Conservation (phyloP, 1,140 invertebrate genomes). For the Dendrolimus punctatus region DNA sequence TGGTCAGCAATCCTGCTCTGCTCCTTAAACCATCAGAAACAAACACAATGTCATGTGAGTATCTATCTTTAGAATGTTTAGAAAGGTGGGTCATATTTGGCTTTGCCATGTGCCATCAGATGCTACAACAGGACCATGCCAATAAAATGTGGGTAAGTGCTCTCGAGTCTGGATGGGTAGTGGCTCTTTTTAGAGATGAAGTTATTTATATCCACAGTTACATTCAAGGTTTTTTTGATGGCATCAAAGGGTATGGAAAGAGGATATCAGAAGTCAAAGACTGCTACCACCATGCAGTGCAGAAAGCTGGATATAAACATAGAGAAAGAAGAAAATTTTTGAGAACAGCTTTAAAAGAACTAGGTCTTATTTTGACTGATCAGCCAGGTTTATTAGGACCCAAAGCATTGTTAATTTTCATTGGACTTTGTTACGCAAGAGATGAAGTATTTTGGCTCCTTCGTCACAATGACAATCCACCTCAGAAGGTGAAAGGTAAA, state of each 20-base stretch:
- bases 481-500: constrained; percentile 88
- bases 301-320: constrained; percentile 92
- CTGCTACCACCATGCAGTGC: constrained; percentile 90
- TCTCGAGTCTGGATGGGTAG: constrained; percentile 94
- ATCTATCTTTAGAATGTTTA: constrained; percentile 94
- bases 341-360: constrained; percentile 94
- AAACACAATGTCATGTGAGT: constrained; percentile 98
- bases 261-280: constrained; percentile 95
- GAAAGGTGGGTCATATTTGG: constrained; percentile 98
- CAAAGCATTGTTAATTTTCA: constrained; percentile 97
- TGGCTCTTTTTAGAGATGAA: constrained; percentile 97
- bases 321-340: constrained; percentile 97
- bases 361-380: constrained; percentile 96
- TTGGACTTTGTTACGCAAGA: constrained; percentile 93
- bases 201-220: constrained; percentile 96
- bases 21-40: constrained; percentile 95
- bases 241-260: constrained; percentile 95
- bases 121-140: constrained; percentile 84
- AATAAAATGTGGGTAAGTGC: constrained; percentile 93
- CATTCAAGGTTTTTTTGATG: constrained; percentile 94
- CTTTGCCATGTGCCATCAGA: constrained; percentile 91
- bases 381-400: constrained; percentile 97
- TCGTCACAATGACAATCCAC: constrained; percentile 95
- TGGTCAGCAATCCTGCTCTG: constrained; percentile 92
- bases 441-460: constrained; percentile 98